Percentiles rank a stretch among this genome's conserved stretches.
Evolutionary conservation across 2,888 invertebrate genomes (phyloP).

Genomic region (Limnephilus rhombicus): DNA sequence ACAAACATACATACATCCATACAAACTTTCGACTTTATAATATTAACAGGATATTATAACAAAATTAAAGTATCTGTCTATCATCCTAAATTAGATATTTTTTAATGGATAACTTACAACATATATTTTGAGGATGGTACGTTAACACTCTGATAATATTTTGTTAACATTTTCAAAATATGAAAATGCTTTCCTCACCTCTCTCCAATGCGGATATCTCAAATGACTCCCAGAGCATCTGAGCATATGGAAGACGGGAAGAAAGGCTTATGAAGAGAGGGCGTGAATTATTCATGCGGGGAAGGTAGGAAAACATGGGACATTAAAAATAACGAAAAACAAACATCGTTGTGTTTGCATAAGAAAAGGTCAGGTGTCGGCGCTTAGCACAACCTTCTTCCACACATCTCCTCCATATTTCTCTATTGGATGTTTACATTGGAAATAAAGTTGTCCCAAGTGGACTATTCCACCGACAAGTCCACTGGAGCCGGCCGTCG

Average conservation of each 20-base stretch:
- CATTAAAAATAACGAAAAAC: constrained; percentile 56
- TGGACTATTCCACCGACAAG: constrained; percentile 28
- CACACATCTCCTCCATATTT: background rate
- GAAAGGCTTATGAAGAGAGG: constrained; percentile 25
- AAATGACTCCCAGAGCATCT: constrained; percentile 35
- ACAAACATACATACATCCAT: no score
- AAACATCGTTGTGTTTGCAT: constrained; percentile 56
- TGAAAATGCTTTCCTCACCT: background rate
- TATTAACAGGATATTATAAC: no score
- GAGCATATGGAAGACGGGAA: background rate
- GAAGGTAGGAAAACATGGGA: constrained; percentile 40
- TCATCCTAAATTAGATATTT: no score
- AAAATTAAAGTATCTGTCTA: no score
- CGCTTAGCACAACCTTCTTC: constrained; percentile 56
- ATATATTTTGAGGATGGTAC: background rate
- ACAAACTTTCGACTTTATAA: no score
- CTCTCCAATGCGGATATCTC: constrained; percentile 20
- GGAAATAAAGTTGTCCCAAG: constrained; percentile 62
- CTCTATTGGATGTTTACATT: constrained; percentile 59
- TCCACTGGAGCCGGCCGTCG: background rate
- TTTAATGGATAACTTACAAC: background rate
- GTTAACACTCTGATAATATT: background rate
- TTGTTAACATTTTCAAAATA: background rate
- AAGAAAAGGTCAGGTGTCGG: constrained; percentile 62
- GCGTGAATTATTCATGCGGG: constrained; percentile 45